Conservation (phyloP, 2,797 vertebrate species). For the Salarias fasciatus region DNA sequence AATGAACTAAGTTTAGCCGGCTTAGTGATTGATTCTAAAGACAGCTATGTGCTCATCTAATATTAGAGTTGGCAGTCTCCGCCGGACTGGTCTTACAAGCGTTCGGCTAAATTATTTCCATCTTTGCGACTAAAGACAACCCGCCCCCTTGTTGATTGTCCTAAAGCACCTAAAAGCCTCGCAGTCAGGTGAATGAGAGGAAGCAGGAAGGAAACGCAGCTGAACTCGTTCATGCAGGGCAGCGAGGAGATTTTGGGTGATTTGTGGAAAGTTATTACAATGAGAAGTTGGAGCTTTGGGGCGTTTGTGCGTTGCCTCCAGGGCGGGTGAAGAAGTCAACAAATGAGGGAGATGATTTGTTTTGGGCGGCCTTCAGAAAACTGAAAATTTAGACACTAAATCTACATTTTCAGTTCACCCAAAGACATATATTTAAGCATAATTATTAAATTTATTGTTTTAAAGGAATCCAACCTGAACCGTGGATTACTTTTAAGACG, state of each 20-base stretch:
- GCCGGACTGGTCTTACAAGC: constrained; percentile 56
- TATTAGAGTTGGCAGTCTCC: constrained; percentile 79
- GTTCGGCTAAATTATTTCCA: constrained; percentile 63
- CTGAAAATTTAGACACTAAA: background rate
- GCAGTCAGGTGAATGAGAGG: constrained; percentile 59
- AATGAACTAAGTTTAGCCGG: constrained; percentile 77
- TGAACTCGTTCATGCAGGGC: constrained; percentile 24
- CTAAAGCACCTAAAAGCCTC: constrained; percentile 33
- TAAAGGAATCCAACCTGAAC: too few relatives aligned
- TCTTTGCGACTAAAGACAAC: constrained; percentile 29
- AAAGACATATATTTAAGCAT: too few relatives aligned
- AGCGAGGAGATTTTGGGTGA: constrained; percentile 37
- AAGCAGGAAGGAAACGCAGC: constrained; percentile 48
- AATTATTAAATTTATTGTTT: too few relatives aligned
- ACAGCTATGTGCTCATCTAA: constrained; percentile 80
- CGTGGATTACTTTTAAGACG: too few relatives aligned
- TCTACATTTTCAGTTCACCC: too few relatives aligned
- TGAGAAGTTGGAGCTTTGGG: constrained; percentile 31
- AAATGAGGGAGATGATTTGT: constrained; percentile 3
- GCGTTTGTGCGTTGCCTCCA: constrained; percentile 38
- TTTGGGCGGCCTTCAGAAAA: background rate
- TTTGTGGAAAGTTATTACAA: constrained; percentile 39
- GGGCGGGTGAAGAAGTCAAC: constrained; percentile 3
- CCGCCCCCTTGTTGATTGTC: constrained; percentile 15
- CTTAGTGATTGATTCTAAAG: constrained; percentile 75